Percentiles rank a stretch among this genome's conserved stretches.
phyloP scores from a whole-genome alignment of 2,797 vertebrate species.

The Valencia hispanica region DNA sequence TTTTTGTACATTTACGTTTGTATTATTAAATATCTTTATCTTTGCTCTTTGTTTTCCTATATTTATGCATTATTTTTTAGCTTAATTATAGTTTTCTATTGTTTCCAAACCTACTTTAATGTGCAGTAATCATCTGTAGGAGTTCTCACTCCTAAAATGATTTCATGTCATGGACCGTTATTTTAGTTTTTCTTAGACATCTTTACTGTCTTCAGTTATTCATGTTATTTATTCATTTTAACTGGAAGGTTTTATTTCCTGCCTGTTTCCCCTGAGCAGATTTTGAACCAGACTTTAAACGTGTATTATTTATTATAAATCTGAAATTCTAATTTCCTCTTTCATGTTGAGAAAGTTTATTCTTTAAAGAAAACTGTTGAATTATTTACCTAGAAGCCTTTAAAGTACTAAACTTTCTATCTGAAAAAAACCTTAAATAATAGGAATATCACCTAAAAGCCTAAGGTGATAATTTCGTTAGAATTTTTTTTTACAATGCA shows the following conservation, averaged over 20 bases:
- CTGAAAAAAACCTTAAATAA: neutral
- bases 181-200: neutral
- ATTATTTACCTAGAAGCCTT: neutral
- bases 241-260: neutral
- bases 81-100: neutral
- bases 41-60: neutral
- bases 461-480: neutral
- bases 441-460: neutral
- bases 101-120: neutral
- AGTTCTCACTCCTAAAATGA: neutral
- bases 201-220: neutral
- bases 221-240: neutral
- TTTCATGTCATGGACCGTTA: neutral
- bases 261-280: neutral
- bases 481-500: neutral
- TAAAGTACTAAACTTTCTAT: neutral
- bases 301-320: neutral
- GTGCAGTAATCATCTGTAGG: too few relatives aligned
- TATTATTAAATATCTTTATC: too few relatives aligned
- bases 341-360: neutral
- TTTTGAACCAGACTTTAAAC: neutral
- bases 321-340: neutral
- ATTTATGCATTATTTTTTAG: neutral
- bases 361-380: neutral
- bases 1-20: too few relatives aligned